phyloP scores from a whole-genome alignment of 1,140 invertebrate species.

The Danaus melanippus region DNA sequence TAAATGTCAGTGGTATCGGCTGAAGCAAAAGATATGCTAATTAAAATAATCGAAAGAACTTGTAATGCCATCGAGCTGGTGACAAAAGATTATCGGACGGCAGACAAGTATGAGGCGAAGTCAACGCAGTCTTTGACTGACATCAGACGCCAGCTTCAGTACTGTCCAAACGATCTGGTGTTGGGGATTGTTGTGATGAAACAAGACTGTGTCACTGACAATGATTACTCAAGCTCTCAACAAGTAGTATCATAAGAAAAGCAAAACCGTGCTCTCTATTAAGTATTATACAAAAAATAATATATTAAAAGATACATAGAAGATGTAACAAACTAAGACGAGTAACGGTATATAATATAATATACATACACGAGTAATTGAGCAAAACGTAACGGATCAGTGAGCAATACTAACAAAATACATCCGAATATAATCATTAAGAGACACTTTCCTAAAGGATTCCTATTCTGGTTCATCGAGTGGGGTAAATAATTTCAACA shows the following conservation, averaged over 20 bases:
- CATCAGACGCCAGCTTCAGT: slow-evolving; percentile 5
- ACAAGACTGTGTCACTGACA: slow-evolving; percentile 28
- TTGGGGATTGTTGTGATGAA: slow-evolving; percentile 16
- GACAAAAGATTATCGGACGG: slow-evolving; percentile 19
- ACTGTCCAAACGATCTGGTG: slow-evolving; percentile 1
- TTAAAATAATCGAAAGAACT: slow-evolving; percentile 19
- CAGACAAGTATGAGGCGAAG: slow-evolving; percentile 11
- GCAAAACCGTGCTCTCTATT: slow-evolving; percentile 69
- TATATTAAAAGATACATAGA: slow-evolving; percentile 26
- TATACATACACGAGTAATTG: slow-evolving; percentile 54
- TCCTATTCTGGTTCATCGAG: slow-evolving; percentile 7
- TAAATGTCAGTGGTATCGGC: slow-evolving; percentile 33
- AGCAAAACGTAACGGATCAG: slow-evolving; percentile 69
- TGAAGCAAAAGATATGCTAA: slow-evolving; percentile 22
- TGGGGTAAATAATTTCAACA: slow-evolving; percentile 5
- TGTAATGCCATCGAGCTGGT: slow-evolving; percentile 8
- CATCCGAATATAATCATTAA: slow-evolving; percentile 9
- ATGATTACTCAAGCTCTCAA: slow-evolving; percentile 49
- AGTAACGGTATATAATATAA: slow-evolving; percentile 41
- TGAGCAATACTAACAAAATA: slow-evolving; percentile 58
- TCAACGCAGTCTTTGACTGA: slow-evolving; percentile 3
- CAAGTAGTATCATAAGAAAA: slow-evolving; percentile 61
- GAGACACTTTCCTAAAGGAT: slow-evolving; percentile 6
- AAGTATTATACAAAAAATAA: slow-evolving; percentile 52
- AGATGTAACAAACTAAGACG: slow-evolving; percentile 43